A percentile compares a stretch with the other conserved stretches of the same genome.
Conservation (phyloP, 2,797 vertebrate genomes). For the Sorex maritimensis region DNA sequence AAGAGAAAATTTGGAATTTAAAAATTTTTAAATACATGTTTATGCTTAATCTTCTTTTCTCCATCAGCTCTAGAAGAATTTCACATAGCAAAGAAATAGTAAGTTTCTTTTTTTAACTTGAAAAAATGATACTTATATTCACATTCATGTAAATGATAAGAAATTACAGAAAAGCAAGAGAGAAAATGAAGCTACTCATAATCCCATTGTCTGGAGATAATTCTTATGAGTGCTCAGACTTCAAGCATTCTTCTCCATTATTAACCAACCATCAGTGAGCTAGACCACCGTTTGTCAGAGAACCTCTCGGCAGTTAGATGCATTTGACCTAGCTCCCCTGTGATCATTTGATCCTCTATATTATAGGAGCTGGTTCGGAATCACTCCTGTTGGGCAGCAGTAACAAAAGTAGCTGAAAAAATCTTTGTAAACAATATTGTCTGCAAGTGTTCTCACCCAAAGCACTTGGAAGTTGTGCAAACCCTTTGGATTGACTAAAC, state of each 20-base stretch:
- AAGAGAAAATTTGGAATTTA: constrained; percentile 30
- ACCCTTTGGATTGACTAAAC: background rate
- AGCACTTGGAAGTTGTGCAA: background rate
- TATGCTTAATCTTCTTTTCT: constrained; percentile 69
- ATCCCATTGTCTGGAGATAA: constrained; percentile 59
- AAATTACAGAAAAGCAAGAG: constrained; percentile 79
- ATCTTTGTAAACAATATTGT: background rate
- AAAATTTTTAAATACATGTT: constrained; percentile 53
- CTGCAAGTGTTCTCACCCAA: background rate
- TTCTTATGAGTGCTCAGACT: background rate
- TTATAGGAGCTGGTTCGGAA: background rate
- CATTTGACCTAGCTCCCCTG: background rate
- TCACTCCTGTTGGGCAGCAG: background rate
- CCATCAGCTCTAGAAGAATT: constrained; percentile 63
- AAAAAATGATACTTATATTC: constrained; percentile 74
- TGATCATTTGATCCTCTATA: fast-evolving
- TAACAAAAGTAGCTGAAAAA: background rate
- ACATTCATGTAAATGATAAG: constrained; percentile 53
- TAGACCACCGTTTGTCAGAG: background rate
- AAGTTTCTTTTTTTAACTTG: constrained; percentile 71
- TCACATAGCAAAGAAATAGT: constrained; percentile 60
- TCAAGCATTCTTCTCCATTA: background rate
- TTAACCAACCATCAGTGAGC: background rate
- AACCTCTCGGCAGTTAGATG: background rate
- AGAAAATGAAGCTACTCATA: constrained; percentile 54